Conservation (phyloP, 2,888 invertebrate genomes). For the Nomada flava region DNA sequence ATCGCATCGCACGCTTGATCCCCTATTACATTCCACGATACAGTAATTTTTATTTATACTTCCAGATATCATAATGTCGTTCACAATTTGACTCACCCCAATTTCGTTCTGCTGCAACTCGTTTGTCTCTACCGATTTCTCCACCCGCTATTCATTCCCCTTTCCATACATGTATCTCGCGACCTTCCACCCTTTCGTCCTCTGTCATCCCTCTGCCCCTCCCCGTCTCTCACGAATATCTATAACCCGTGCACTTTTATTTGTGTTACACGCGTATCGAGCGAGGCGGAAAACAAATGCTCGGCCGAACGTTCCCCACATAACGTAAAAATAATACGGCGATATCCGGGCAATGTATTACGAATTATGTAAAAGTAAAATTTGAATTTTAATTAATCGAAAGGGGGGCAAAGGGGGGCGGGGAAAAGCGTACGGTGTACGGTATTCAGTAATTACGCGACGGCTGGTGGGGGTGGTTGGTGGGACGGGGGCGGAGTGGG, state of each 20-base stretch:
- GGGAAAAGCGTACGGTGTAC: slow-evolving; percentile 42
- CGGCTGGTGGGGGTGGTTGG: neutral
- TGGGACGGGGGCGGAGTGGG: neutral
- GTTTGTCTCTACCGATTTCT: too few species aligned
- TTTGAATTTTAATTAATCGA: slow-evolving; percentile 63
- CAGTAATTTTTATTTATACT: neutral
- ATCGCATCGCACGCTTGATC: slow-evolving; percentile 1
- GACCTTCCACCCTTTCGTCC: neutral
- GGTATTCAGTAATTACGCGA: slow-evolving; percentile 55
- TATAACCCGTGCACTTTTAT: slow-evolving; percentile 36
- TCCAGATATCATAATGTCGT: neutral
- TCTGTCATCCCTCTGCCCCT: neutral
- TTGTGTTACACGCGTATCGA: slow-evolving; percentile 47
- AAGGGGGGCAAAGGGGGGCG: neutral
- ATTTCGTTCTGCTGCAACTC: neutral
- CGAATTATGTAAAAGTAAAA: slow-evolving; percentile 62
- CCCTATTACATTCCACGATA: neutral
- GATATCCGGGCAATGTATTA: slow-evolving; percentile 51
- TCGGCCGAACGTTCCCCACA: slow-evolving; percentile 35
- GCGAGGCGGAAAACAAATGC: slow-evolving; percentile 40
- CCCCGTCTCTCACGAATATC: neutral
- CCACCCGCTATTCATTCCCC: neutral
- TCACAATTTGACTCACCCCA: neutral
- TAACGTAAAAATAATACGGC: slow-evolving; percentile 59
- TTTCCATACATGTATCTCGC: slow-evolving; percentile 1